Base-by-base conservation (phyloP, 2,113 vertebrate genomes). In the Paramisgurnus dabryanus region DNA sequence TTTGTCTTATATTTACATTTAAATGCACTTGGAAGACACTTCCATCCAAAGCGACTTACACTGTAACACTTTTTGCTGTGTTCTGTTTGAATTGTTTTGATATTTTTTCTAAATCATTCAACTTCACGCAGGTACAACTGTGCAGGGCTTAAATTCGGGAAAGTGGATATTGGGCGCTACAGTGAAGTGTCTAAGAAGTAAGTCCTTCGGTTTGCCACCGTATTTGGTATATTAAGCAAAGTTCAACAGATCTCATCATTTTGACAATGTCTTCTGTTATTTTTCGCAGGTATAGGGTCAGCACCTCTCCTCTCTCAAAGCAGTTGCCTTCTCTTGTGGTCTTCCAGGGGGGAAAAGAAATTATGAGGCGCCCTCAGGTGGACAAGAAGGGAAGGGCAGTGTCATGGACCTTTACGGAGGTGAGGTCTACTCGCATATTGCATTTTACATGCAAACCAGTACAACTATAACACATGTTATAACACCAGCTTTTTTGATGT, bases 391-490 rank as follows among this genome's bases (percentile, higher is more conserved):
- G 96, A 17, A 92, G 96, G 47, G 97, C 97, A 0, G 96, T 98
- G n/a, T 98, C 97, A 55, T 98, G 97, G 97, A 96, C 92, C 67
- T 98, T 98, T 85, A 97, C 95, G 0, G 96, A 98, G 96, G 97
- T 98, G 80, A 45, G 45, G 78, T 87, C 12, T 39, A 77, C 34
- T n/a, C 67, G 13, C 3, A 57, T 15, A 5, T 27, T 22, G 5
- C 7, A 15, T 11, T 8, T 53, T 39, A 55, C 55, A 63, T 50
- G 27, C 41, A 43, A 34, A 34, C 27, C 1, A 34, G 27, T 34
- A 34, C 27, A 34, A 3, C 3, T 34, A 34, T 34, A 34, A 34
- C 27, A 34, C 27, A 34, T 34, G 27, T 22, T 22, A 22, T 22
- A 22, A 22, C 22, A 22, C 27, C 3, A 34, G 27, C 27, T 34